phyloP scores from a whole-genome alignment of 2,797 vertebrate species.

The Nothura maculosa region DNA sequence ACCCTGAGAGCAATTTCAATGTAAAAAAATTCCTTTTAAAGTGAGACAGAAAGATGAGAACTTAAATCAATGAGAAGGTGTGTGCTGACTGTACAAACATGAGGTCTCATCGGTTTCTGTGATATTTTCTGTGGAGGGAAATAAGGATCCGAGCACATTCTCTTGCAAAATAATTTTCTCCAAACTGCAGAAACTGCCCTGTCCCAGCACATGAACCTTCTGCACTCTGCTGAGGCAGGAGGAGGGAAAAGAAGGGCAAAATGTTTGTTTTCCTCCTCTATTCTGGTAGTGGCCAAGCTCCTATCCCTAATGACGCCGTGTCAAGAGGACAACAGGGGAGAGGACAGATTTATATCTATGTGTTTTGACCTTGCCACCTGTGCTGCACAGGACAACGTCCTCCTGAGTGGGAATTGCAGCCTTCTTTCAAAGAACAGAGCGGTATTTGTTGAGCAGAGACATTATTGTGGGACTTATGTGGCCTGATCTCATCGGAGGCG shows the following conservation, averaged over 20 bases:
- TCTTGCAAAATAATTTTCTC: constrained; percentile 24
- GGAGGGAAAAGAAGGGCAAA: constrained; percentile 1
- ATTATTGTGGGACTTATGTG: neutral
- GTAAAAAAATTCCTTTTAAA: constrained; percentile 46
- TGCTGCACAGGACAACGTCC: neutral
- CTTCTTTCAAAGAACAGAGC: constrained; percentile 19
- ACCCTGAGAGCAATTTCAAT: constrained; percentile 52
- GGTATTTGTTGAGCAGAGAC: constrained; percentile 24
- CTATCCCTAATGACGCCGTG: neutral
- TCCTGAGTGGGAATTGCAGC: neutral
- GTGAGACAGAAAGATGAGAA: constrained; percentile 41
- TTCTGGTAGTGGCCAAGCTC: neutral
- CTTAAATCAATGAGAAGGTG: constrained; percentile 44
- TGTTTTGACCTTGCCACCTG: constrained; percentile 13
- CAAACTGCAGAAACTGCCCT: constrained; percentile 11
- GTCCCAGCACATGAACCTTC: neutral
- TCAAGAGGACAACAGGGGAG: neutral
- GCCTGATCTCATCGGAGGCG: constrained; percentile 1
- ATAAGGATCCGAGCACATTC: constrained; percentile 25
- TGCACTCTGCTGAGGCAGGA: neutral
- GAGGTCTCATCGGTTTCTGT: neutral
- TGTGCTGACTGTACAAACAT: constrained; percentile 14
- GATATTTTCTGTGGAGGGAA: neutral
- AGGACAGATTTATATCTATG: neutral
- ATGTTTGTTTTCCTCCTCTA: neutral